Evolutionary conservation across 2,888 invertebrate genomes (phyloP).

Genomic region (Callimorpha dominula): DNA sequence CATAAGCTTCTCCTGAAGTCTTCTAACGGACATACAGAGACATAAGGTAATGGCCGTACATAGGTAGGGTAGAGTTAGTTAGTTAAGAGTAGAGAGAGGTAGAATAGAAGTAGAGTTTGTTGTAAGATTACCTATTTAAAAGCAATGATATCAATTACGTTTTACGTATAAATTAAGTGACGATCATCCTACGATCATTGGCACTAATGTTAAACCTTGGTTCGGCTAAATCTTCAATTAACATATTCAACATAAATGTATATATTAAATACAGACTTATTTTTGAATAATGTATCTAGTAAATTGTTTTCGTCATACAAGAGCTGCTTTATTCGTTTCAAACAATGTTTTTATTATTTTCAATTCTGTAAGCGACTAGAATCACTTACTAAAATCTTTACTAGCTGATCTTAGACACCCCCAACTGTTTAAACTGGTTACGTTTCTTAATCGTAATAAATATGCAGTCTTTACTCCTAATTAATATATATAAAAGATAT

Average conservation of each 20-base stretch:
- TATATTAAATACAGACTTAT: not conserved
- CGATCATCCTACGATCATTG: not conserved
- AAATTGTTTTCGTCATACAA: not conserved
- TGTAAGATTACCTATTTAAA: no score
- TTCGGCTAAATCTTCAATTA: not conserved
- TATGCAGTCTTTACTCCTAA: not conserved
- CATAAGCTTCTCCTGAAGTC: no score
- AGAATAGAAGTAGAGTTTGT: no score
- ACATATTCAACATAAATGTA: not conserved
- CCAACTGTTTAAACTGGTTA: not conserved
- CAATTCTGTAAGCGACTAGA: not conserved
- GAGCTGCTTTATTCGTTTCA: not conserved
- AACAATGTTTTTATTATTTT: not conserved
- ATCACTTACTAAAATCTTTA: not conserved
- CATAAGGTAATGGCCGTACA: not conserved
- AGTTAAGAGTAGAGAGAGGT: no score
- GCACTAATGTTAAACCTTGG: not conserved
- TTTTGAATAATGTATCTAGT: not conserved
- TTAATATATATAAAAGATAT: not conserved
- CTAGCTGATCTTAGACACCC: not conserved
- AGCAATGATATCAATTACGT: not conserved
- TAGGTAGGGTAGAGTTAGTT: not conserved
- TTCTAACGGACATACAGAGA: no score
- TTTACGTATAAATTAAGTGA: no score
- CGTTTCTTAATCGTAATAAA: not conserved